These are phyloP conservation scores for Baronia brevicornis DNA, from an alignment of 2,888 invertebrate species.

Conservation along the genomic window DNA sequence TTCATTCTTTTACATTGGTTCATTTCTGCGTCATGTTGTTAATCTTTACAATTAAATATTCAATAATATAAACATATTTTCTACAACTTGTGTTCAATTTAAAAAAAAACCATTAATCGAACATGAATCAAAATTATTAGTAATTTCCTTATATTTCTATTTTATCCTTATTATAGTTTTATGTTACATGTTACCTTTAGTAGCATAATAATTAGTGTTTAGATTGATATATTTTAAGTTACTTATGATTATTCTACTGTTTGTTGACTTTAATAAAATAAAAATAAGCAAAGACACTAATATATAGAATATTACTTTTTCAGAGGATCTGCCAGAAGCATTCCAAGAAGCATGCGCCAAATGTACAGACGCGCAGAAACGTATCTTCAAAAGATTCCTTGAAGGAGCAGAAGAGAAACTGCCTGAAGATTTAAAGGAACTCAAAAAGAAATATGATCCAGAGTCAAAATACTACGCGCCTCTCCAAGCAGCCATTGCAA, in stretches of 20 bases:
- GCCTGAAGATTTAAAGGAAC: conserved; percentile 54
- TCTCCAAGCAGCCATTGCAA: conserved; percentile 52
- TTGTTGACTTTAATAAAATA: background rate
- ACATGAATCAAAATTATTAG: no score
- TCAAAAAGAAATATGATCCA: conserved; percentile 76
- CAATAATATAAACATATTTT: no score
- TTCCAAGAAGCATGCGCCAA: conserved; percentile 77
- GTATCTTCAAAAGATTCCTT: conserved; percentile 75
- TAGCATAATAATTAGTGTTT: background rate
- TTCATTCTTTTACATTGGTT: no score
- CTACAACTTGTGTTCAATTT: no score
- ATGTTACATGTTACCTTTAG: no score
- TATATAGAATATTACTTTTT: conserved; percentile 21
- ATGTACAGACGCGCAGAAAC: conserved; percentile 79
- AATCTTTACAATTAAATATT: no score
- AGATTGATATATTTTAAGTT: background rate
- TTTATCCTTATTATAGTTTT: no score
- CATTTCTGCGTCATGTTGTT: no score
- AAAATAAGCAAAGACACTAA: background rate
- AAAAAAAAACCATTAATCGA: no score
- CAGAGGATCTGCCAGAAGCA: conserved; percentile 80
- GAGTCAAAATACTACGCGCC: conserved; percentile 68
- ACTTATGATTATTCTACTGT: background rate
- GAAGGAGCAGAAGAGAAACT: conserved; percentile 65
- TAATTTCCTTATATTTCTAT: no score